Evolutionary conservation across 2,797 vertebrate species (phyloP).

Genomic region (Cossypha polioptera): DNA sequence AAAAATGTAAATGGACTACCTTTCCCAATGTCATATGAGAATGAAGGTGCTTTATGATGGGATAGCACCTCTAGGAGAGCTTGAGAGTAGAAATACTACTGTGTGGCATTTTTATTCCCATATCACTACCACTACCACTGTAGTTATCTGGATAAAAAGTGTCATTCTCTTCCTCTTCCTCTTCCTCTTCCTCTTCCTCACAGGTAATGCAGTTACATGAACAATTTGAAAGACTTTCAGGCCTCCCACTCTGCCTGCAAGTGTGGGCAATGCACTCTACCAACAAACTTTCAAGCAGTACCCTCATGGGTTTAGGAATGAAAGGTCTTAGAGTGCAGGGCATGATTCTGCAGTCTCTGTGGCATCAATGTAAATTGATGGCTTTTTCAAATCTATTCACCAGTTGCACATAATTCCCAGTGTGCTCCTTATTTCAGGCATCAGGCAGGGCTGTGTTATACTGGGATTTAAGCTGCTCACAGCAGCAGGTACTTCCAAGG

Average conservation of each 20-base stretch:
- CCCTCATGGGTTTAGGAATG: background rate
- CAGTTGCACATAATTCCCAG: background rate
- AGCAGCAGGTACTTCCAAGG: slow-evolving; percentile 57
- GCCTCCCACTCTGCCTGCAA: background rate
- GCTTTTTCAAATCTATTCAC: slow-evolving; percentile 4
- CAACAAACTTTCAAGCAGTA: background rate
- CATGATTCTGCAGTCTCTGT: background rate
- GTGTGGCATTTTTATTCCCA: background rate
- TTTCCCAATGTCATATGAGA: background rate
- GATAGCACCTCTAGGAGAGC: background rate
- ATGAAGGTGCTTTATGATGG: background rate
- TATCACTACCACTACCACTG: background rate
- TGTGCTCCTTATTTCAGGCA: background rate
- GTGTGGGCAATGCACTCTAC: background rate
- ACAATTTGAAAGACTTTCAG: background rate
- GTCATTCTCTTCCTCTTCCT: background rate
- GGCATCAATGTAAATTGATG: background rate
- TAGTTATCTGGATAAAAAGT: background rate
- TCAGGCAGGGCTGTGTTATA: background rate
- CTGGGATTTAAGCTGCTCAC: slow-evolving; percentile 3
- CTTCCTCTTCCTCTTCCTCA: background rate
- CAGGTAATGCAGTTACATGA: background rate
- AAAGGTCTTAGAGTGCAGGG: background rate
- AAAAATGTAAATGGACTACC: background rate
- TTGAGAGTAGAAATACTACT: background rate